These are phyloP conservation scores for Idaea straminata DNA, from an alignment of 2,888 invertebrate species.

Conservation along the genomic window DNA sequence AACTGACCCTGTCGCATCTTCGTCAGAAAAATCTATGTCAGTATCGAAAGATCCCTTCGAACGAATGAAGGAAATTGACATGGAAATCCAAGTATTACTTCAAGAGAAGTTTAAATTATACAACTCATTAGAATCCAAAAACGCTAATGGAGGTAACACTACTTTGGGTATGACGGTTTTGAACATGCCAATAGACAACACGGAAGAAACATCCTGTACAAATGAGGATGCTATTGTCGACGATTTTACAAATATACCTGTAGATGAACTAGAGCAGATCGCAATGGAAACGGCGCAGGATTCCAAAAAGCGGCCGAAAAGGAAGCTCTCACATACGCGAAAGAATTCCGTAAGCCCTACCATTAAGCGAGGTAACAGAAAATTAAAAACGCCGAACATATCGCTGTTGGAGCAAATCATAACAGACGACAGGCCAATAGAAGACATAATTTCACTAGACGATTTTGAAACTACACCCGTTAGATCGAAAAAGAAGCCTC, in stretches of 20 bases:
- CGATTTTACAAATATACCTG: conserved; percentile 64
- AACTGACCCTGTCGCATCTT: conserved; percentile 45
- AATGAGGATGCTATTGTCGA: conserved; percentile 56
- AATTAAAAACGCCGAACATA: conserved; percentile 59
- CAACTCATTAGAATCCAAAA: conserved; percentile 68
- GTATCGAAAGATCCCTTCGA: conserved; percentile 64
- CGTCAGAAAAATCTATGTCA: conserved; percentile 25
- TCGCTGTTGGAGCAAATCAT: conserved; percentile 70
- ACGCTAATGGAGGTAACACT: conserved; percentile 38
- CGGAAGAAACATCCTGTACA: conserved; percentile 27
- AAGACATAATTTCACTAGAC: conserved; percentile 67
- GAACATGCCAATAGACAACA: conserved; percentile 48
- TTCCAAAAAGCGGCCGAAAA: conserved; percentile 35
- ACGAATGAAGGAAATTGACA: conserved; percentile 81
- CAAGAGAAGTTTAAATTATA: conserved; percentile 81
- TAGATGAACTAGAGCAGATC: conserved; percentile 67
- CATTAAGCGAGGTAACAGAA: conserved; percentile 39
- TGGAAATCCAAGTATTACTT: conserved; percentile 78
- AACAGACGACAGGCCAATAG: conserved; percentile 63
- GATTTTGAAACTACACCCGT: conserved; percentile 51
- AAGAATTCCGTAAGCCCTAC: conserved; percentile 49
- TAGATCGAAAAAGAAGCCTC: conserved; percentile 38
- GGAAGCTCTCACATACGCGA: conserved; percentile 37
- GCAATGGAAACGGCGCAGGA: conserved; percentile 51
- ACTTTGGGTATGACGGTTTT: conserved; percentile 68